Base-by-base conservation (phyloP, 2,113 vertebrate genomes). In the Menidia beryllina region DNA sequence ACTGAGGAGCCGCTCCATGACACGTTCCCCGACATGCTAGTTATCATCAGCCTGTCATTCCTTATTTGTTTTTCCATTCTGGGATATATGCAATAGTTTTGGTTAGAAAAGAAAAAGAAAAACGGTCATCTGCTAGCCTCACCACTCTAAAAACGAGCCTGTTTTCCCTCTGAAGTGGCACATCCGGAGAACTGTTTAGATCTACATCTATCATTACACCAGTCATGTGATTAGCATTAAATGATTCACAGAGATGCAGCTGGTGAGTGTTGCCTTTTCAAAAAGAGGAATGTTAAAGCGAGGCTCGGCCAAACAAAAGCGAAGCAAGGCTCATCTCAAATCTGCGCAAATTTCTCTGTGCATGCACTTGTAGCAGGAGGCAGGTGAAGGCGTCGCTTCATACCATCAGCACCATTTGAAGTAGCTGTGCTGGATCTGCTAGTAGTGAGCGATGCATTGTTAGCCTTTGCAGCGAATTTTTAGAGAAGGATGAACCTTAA, bases 201-300 rank as follows among this genome's bases (percentile, higher is more conserved):
- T 25, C 53, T n/a, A 20, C 39, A 55, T 12, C 3, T 56, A 47
- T 47, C 52, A 45, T 67, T 47, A 67, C 7, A 41, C 41, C 51
- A 19, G n/a, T 47, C 38, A 67, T 25, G 20, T 55, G 54, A 54
- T 17, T 23, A 39, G 24, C 39, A 55, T 55, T 23, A 67, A 67
- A 67, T 67, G 64, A 55, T 21, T 51, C 15, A 55, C 25, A 34
- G 51, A 34, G 38, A 55, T 45, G 25, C 38, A 55, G 25, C 39
- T 30, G 39, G 39, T 45, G 64, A 23, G 24, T 43, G 62, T 53
- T 20, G 49, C 53, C 39, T 34, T 41, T 34, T 55, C 34, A 34
- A 12, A 47, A 55, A 67, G 51, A n/a, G 21, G 39, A 25, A 34
- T 41, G 15, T 15, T 41, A 41, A 17, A 41, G 13, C 39, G 17